phyloP scores from a whole-genome alignment of 2,888 invertebrate species.

The Minunthozetes semirufus region DNA sequence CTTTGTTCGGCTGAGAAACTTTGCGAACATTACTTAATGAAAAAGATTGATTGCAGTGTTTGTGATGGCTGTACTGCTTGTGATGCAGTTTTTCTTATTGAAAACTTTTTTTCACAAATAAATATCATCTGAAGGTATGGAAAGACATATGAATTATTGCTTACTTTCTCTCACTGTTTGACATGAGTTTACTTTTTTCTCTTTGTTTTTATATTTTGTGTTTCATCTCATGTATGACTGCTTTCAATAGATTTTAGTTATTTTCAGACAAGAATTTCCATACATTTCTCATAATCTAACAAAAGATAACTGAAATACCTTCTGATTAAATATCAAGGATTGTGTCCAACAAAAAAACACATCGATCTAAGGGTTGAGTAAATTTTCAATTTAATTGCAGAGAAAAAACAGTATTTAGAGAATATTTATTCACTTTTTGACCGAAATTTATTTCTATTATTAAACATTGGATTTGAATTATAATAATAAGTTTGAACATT shows the following conservation, averaged over 20 bases:
- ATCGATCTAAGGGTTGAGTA: background rate
- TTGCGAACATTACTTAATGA: background rate
- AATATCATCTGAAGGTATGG: background rate
- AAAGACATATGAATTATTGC: background rate
- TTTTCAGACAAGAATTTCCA: too few relatives aligned
- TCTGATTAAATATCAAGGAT: background rate
- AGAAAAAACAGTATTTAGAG: too few relatives aligned
- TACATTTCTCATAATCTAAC: background rate
- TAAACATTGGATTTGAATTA: too few relatives aligned
- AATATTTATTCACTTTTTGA: too few relatives aligned
- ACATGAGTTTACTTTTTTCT: background rate
- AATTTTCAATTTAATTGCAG: too few relatives aligned
- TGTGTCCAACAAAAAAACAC: background rate
- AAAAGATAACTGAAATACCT: background rate
- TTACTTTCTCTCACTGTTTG: background rate
- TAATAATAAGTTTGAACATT: background rate
- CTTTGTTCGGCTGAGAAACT: background rate
- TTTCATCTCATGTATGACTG: background rate
- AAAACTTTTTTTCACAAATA: background rate
- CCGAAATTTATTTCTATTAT: too few relatives aligned
- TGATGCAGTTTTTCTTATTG: background rate
- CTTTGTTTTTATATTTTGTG: background rate
- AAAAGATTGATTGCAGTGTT: background rate
- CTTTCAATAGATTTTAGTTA: too few relatives aligned
- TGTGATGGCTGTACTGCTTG: too few relatives aligned